Evolutionary conservation across 92 coral and sea anemone species (phyloP).

Genomic region (Zoanthus solanderi): DNA sequence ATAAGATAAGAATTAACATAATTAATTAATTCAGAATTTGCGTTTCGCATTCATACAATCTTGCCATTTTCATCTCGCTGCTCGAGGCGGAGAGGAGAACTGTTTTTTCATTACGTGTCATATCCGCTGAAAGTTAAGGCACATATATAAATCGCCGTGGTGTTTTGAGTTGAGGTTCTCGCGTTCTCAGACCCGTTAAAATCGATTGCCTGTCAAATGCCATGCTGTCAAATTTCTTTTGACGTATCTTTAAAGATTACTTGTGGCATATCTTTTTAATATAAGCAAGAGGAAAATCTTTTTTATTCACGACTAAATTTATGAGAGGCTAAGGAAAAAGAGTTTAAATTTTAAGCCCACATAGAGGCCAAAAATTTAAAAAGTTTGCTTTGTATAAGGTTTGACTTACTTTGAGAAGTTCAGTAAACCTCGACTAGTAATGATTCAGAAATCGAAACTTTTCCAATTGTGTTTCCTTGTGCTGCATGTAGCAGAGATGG

Average conservation of each 20-base stretch:
- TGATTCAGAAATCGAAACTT: background rate
- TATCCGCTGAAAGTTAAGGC: background rate
- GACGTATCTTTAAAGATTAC: background rate
- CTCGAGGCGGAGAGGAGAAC: background rate
- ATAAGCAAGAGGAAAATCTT: background rate
- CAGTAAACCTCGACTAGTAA: background rate
- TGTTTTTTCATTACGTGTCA: background rate
- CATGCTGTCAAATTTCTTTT: background rate
- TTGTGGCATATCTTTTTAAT: background rate
- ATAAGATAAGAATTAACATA: background rate
- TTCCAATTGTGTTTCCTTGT: background rate
- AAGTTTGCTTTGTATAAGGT: background rate
- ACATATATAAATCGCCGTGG: background rate
- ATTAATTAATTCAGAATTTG: background rate
- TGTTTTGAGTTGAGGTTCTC: background rate
- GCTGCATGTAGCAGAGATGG: background rate
- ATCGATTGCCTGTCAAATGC: background rate
- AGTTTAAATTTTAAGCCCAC: background rate
- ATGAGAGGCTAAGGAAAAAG: slow-evolving; percentile 1
- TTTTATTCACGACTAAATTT: slow-evolving; percentile 22
- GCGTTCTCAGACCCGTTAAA: background rate
- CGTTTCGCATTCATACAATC: background rate
- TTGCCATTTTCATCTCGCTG: background rate
- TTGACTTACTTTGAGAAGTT: background rate
- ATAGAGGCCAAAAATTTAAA: background rate